A percentile compares a stretch with the other conserved stretches of the same genome.
Conservation (phyloP, 2,888 invertebrate species). For the Tholera decimalis region DNA sequence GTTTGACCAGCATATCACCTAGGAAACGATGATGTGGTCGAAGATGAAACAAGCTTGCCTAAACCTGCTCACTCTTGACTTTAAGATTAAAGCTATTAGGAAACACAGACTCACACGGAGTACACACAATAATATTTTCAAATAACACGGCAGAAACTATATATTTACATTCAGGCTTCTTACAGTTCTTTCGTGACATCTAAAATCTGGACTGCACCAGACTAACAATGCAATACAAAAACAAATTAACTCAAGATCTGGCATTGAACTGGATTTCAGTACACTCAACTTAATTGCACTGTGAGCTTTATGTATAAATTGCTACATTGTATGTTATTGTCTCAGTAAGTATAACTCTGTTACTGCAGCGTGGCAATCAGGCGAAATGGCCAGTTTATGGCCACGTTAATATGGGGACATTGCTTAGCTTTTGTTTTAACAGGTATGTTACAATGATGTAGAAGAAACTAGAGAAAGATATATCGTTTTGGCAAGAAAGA, state of each 20-base stretch:
- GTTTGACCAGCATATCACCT: no score
- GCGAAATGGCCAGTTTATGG: conserved; percentile 32
- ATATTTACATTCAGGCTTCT: no score
- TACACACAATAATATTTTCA: no score
- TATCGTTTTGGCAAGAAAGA: no score
- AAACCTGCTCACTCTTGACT: no score
- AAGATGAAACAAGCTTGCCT: no score
- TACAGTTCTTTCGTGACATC: no score
- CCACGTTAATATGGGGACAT: conserved; percentile 32
- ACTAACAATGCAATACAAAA: not conserved
- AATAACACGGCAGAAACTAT: no score
- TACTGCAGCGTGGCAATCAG: conserved; percentile 9
- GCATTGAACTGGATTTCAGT: not conserved
- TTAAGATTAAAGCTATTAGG: no score
- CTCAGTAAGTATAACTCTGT: conserved; percentile 11
- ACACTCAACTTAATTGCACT: not conserved
- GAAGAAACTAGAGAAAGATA: not conserved
- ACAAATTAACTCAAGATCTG: not conserved
- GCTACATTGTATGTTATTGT: conserved; percentile 40
- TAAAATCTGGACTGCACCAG: no score
- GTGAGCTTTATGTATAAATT: not conserved
- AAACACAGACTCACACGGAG: no score
- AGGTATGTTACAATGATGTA: conserved; percentile 13
- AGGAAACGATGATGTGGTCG: no score
- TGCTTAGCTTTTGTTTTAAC: conserved; percentile 44